Evolutionary conservation across 2,113 vertebrate species (phyloP), one percentile per base, ranked within the genome.

Genomic region (Orthonyx spaldingii): DNA sequence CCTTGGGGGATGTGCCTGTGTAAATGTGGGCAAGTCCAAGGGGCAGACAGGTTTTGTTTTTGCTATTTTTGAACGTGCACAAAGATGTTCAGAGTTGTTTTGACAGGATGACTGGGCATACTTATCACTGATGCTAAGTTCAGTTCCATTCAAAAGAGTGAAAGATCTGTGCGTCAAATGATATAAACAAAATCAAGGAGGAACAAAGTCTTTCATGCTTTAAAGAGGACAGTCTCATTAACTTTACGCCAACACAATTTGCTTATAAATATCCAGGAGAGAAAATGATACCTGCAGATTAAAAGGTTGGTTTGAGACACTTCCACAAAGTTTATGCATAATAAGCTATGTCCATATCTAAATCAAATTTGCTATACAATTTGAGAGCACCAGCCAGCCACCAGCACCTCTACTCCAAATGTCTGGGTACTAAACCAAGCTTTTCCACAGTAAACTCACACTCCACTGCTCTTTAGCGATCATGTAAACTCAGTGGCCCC

Each of bases 31-130:
- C 46, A 85, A 17, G 33, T 72, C 50, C 63, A 53, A 83, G 56
- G 63, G 46, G 91, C 4, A 6, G 63, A 74, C 33, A 59, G 28
- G 49, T 78, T 93, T 76, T 56, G 46, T 0, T 47, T 86, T n/a
- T 1, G 3, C 39, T 91, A 0, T 22, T 81, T 93, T 52, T 66
- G 41, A 92, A 70, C 0, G 0, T 8, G 4, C 12, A 85, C 24
- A 49, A 46, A 92, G 63, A 72, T n/a, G 63, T 69, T 76, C 55
- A 33, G 60, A 84, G 30, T 3, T 72, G 50, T 66, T 91, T 56
- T 39, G 46, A 85, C 61, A 93, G 53, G 53, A 76, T 47, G 64
- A 59, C 41, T 74, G 56, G 37, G 30, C 64, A 63, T 18, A 37
- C 27, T 50, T 86, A 60, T 47, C 63, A 44, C 53, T 33, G 28